Conservation (phyloP, 2,797 vertebrate genomes). For the Florisuga fusca region DNA sequence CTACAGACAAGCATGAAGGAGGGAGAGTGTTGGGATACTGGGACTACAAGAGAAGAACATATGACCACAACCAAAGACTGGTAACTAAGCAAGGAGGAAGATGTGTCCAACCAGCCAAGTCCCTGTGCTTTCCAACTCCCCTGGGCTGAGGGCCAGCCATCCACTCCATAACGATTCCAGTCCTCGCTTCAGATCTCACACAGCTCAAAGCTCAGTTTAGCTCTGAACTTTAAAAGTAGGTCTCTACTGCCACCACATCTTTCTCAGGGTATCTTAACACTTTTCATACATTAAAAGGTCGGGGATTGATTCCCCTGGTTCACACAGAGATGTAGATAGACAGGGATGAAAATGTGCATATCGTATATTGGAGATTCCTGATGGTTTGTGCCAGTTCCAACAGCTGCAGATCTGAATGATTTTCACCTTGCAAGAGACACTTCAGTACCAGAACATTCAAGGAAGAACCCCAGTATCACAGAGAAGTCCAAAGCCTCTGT, state of each 20-base stretch:
- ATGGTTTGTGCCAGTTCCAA: background rate
- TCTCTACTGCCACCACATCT: slow-evolving; percentile 56
- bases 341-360: background rate
- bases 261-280: background rate
- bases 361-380: background rate
- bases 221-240: slow-evolving; percentile 12
- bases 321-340: background rate
- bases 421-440: background rate
- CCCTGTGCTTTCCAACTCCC: background rate
- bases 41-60: background rate
- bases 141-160: background rate
- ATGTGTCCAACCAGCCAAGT: background rate
- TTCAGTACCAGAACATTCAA: background rate
- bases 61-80: background rate
- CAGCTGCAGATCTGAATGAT: background rate
- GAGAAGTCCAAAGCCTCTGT: background rate
- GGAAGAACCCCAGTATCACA: background rate
- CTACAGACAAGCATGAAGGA: background rate
- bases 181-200: background rate
- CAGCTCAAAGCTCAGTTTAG: background rate
- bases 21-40: background rate
- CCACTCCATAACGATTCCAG: background rate
- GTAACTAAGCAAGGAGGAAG: background rate
- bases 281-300: background rate
- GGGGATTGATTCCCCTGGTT: background rate